Conservation (phyloP, 2,797 vertebrate species). For the Halcyon leucocephala region DNA sequence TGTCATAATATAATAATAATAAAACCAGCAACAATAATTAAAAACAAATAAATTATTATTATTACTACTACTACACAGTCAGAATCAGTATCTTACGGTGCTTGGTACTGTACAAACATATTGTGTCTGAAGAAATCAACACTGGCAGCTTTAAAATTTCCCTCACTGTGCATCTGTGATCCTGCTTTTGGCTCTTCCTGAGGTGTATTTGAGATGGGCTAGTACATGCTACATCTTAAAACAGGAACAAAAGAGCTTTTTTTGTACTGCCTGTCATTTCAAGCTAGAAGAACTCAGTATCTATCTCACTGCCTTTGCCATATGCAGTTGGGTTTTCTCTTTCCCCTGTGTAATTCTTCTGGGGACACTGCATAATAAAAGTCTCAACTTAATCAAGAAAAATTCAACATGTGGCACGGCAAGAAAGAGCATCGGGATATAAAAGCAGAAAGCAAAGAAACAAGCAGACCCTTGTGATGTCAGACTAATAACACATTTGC, state of each 20-base stretch:
- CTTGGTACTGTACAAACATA: neutral
- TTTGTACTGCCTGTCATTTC: conserved; percentile 61
- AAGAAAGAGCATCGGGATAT: conserved; percentile 29
- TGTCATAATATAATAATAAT: neutral
- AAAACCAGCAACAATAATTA: neutral
- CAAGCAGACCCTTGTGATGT: conserved; percentile 57
- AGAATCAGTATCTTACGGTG: neutral
- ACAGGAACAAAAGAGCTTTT: conserved; percentile 43
- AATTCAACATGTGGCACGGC: conserved; percentile 56
- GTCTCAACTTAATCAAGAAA: conserved; percentile 71
- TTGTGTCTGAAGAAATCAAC: neutral
- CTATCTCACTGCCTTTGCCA: conserved; percentile 36
- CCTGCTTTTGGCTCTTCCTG: conserved; percentile 35
- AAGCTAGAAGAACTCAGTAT: conserved; percentile 46
- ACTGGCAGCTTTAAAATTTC: conserved; percentile 2
- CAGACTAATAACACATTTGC: conserved; percentile 59
- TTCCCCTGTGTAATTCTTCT: conserved; percentile 47
- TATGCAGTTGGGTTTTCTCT: conserved; percentile 59
- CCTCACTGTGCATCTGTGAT: conserved; percentile 1
- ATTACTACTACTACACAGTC: neutral
- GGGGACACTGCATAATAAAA: conserved; percentile 57
- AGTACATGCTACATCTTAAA: neutral
- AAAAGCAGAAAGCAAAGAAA: conserved; percentile 64
- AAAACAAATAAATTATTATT: neutral
- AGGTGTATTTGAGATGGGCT: conserved; percentile 2